Evolutionary conservation across 2,888 invertebrate genomes (phyloP), one percentile per base, ranked within the genome.

Genomic region (Parnassius glacialis): DNA sequence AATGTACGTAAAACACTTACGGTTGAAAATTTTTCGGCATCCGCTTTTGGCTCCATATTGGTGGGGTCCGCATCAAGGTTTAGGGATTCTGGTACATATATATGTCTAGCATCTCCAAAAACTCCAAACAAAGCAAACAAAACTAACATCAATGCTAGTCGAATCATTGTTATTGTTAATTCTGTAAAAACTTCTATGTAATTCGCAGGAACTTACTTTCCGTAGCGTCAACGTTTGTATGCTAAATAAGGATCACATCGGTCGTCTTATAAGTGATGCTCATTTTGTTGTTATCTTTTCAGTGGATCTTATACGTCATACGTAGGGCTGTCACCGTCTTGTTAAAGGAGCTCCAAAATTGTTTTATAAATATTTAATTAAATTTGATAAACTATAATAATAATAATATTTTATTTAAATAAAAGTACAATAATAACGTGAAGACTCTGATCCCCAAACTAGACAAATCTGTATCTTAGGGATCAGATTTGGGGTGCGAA

Each of bases 21-120:
- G 63, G 78, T 76, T 60, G 75, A 67, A 62, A 76, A 67, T 64
- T 72, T 75, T 65, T 79, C 79, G 20, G 74, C 66, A 43, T 76
- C 72, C 12, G 64, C 64, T 20, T 59, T 65, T 0, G 67, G 55
- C 1, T 66, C 62, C 44, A 68, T 67, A 16, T 56, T 64, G 10
- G 13, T 47, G 5, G 43, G 25, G 11, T 56, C 53, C 66, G 20
- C n/a, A 45, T 57, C 50, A 52, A 60, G 12, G 55, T 68, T n/a
- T 50, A 25, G 43, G 56, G 66, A 34, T 47, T 64, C 45, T 13
- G 60, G 48, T 5, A 67, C 65, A 9, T 73, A 61, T 2, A 69
- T 63, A 54, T 68, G 71, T 56, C 69, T 72, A n/a, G 48, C 42
- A 44, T 68, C 65, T 1, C 52, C 63, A 48, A 63, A 56, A 47